Evolutionary conservation across 1,140 invertebrate species (phyloP), one percentile per base, ranked within the genome.

Genomic region (Venustaconcha ellipsiformis): DNA sequence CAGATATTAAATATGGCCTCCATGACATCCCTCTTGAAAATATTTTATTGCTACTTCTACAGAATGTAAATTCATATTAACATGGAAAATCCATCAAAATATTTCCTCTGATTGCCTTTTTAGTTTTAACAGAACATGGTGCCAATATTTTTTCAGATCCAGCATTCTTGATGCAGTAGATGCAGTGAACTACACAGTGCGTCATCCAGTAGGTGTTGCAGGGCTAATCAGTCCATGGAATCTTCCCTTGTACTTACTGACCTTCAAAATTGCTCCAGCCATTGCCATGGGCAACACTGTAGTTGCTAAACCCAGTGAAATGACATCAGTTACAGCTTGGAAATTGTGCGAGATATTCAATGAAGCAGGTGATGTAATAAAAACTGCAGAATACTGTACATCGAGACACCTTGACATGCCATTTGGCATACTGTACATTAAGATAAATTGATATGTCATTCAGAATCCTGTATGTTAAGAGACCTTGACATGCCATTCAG

Each of bases 211-310:
- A 48, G 93, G 93, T 55, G 92, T 93, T 23, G 92, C 91, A 13
- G 92, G 90, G 1, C 84, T 93, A 2, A 93, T 93, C 72, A 90
- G 89, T 67, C 93, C 93, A 13, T 93, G 93, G 93, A 93, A 93
- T 87, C 86, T 93, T 6, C 93, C 93, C 3, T 78, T 93, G 8
- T 93, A 93, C 81, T 88, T 93, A 48, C 85, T 93, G 8, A 91
- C 91, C 62, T 92, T 92, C 80, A 92, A 93, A 80, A 77, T 93
- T 8, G 93, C 92, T 13, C 93, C 92, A 48, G 92, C 92, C 18
- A 80, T 93, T n/a, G 91, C 91, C 4, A 84, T 84, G 67, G 93
- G 93, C 20, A 92, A 92, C 83, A 93, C 93, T 18, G 91, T 93
- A 2, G 92, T 93, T 5, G 91, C 90, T 57, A 93, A 93, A 76